Percentiles rank a stretch among this genome's conserved stretches.
Conservation (phyloP, 2,113 vertebrate species). For the Zosterops hypoxanthus region DNA sequence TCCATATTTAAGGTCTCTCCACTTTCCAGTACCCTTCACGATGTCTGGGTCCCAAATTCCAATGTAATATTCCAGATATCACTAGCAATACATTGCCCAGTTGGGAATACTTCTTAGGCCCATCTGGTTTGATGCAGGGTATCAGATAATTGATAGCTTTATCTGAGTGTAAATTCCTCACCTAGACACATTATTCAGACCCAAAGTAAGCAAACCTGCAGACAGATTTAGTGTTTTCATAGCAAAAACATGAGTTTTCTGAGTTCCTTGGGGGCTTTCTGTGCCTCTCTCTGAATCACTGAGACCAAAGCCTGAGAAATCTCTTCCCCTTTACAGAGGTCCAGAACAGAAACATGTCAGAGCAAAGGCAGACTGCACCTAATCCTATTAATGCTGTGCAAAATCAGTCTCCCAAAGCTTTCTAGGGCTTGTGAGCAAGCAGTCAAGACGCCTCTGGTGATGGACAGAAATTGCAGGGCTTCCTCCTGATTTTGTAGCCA, state of each 20-base stretch:
- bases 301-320: neutral
- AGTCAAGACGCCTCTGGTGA: constrained; percentile 24
- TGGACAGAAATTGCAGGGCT: constrained; percentile 34
- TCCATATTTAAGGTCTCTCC: neutral
- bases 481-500: neutral
- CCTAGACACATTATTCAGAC: neutral
- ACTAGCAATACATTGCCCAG: neutral
- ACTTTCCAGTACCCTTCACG: neutral
- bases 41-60: neutral
- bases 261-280: neutral
- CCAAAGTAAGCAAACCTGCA: neutral
- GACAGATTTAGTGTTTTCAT: neutral
- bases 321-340: neutral
- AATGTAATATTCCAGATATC: neutral
- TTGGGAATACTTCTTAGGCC: neutral
- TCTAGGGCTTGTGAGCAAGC: constrained; percentile 17
- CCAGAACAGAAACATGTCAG: neutral
- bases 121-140: neutral
- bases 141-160: neutral
- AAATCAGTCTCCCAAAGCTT: constrained; percentile 15
- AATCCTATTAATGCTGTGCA: neutral
- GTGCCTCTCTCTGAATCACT: neutral
- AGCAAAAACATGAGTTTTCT: neutral
- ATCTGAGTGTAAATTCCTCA: neutral
- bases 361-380: neutral